These are phyloP conservation scores for Sphenodon punctatus DNA, from an alignment of 2,797 vertebrate genomes.

Conservation along the genomic window DNA sequence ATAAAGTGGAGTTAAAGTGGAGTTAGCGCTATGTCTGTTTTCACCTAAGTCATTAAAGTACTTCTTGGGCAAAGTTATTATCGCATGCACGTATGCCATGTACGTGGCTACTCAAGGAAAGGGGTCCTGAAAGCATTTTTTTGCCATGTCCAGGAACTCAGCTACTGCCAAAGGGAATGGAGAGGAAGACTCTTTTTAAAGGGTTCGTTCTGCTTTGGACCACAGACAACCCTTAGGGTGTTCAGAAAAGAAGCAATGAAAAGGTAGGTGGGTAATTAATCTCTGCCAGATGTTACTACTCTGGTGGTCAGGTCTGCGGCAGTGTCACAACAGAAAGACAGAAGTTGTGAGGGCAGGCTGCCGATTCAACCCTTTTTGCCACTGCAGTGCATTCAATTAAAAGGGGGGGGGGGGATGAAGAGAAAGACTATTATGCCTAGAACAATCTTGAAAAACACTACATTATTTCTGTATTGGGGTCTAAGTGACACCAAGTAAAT, in stretches of 20 bases:
- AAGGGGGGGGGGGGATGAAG: neutral
- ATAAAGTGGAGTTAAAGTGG: too few relatives aligned
- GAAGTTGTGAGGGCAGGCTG: rapidly evolving
- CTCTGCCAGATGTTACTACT: neutral
- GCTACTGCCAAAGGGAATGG: neutral
- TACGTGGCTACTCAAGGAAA: neutral
- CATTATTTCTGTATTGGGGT: too few relatives aligned
- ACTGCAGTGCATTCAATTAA: neutral
- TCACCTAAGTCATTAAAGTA: neutral
- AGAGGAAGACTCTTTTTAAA: neutral
- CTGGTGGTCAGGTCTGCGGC: neutral
- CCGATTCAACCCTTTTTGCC: rapidly evolving
- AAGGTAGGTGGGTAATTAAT: neutral
- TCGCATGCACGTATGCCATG: too few relatives aligned
- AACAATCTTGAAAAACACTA: too few relatives aligned
- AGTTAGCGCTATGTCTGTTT: too few relatives aligned
- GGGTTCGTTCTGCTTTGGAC: neutral
- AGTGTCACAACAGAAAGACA: neutral
- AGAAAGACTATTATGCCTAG: too few relatives aligned
- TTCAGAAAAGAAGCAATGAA: neutral
- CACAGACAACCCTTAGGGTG: neutral
- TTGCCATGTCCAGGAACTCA: neutral
- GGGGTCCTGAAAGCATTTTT: neutral
- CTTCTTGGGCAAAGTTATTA: neutral
- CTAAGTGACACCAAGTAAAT: too few relatives aligned